Base-by-base conservation (phyloP, 2,113 vertebrate genomes). In the Mellivora capensis region DNA sequence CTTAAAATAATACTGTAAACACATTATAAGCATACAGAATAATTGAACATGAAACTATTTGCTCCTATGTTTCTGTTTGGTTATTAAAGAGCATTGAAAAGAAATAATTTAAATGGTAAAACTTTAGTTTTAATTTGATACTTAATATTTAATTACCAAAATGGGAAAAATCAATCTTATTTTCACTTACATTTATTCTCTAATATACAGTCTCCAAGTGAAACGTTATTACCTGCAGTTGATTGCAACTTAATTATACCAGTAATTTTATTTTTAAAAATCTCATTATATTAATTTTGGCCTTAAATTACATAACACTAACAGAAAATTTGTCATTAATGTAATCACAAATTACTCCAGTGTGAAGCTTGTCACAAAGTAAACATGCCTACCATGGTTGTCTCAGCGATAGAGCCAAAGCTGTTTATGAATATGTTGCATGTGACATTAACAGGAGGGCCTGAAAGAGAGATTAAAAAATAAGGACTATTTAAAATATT, bases 381-480 rank as follows among this genome's bases (percentile, higher is more conserved):
- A 96, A 96, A 87, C 72, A 88, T 49, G 80, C 99, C 98, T 98
- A 99, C 99, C 99, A 99, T 99, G 42, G 99, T 99, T 11, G 99
- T 99, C 98, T 99, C 99, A 83, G 99, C 99, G 74, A 99, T 99
- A 94, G 99, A 99, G 77, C 99, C 99, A 97, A 99, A 99, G 98
- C 99, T 99, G 98, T 99, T 99, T 98, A 99, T 99, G 98, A 99
- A 99, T 98, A 99, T 99, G 98, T 99, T 99, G 97, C 99, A 99
- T 52, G 99, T 99, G 72, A 99, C 99, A 96, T 99, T 99, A 93
- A 99, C 99, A 80, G 99, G 99, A 98, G 99, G 99, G 74, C 99
- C 99, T 99, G 98, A 13, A 98, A 98, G 97, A 98, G 62, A 64
- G 81, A 95, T 89, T 27, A 92, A 91, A 93, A 89, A 5, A 85